Conservation (phyloP, 2,113 vertebrate genomes). For the Tachuris rubrigastra region DNA sequence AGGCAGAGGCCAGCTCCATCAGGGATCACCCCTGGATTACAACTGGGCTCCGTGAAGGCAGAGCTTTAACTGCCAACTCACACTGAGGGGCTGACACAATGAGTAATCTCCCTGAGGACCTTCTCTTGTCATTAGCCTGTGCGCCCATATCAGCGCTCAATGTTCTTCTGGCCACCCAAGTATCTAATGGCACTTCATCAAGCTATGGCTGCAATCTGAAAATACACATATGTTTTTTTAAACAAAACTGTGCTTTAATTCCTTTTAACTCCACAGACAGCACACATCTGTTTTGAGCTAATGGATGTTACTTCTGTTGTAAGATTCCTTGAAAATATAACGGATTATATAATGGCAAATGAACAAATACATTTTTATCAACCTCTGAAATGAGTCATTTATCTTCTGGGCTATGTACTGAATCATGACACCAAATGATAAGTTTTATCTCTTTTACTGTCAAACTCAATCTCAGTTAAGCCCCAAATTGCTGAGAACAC, state of each 20-base stretch:
- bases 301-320: conserved; percentile 24
- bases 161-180: conserved; percentile 29
- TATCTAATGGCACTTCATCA: neutral
- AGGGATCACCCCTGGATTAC: neutral
- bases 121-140: neutral
- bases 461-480: conserved; percentile 71
- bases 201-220: neutral
- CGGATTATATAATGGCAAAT: conserved; percentile 50
- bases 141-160: neutral
- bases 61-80: neutral
- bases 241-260: neutral
- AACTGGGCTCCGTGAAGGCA: neutral
- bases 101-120: neutral
- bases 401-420: conserved; percentile 57
- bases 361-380: conserved; percentile 75
- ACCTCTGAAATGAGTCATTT: conserved; percentile 62
- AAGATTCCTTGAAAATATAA: conserved; percentile 53
- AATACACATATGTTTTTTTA: neutral
- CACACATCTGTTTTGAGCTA: conserved; percentile 31
- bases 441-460: conserved; percentile 74
- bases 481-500: conserved; percentile 51
- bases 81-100: neutral
- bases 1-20: neutral
- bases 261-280: conserved; percentile 41
- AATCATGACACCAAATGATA: conserved; percentile 74